Evolutionary conservation across 2,797 vertebrate species (phyloP), one percentile per base, ranked within the genome.

Genomic region (Sciurus vulgaris): DNA sequence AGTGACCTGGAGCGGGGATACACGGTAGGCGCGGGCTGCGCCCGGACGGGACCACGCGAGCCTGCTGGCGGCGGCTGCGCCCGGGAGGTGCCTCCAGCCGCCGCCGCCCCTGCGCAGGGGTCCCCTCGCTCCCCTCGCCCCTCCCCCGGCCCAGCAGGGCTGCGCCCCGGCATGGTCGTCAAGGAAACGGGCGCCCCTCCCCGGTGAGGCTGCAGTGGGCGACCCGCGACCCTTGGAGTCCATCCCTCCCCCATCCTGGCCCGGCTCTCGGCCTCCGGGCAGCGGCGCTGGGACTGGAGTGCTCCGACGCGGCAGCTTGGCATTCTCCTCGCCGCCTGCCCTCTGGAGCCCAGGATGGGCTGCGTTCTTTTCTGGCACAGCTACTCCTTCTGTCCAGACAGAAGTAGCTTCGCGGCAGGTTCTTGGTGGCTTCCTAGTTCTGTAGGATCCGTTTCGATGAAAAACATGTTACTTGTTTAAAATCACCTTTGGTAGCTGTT

Each of bases 1-100:
- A 99, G 98, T 98, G 98, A 99, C 41, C 96, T 99, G 94, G 99
- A 99, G 97, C 99, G 98, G 97, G 99, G 99, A 76, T 99, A 98
- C 98, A 99, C 99, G 99, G 99, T 99, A 98, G 99, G 99, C 96
- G 92, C 76, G 87, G 79, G 56, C 63, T 20, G 76, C 78, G 54
- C n/a, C 61, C 49, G n/a, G 28, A 20, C 61, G 1, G 73, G 84
- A 15, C 78, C 54, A 63, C 24, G 73, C 38, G 24, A 47, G 33
- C 51, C 22, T 63, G 11, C 38, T 28, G 59, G 84, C 54, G 79
- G 91, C 72, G 5, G 63, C 91, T 0, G 73, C 41, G 78, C 81
- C 49, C 35, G 3, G 4, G 56, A 41, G 49, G 24, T 2, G 59
- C 30, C 56, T 59, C 56, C 9, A 24, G 56, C 73, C 35, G 56